These are phyloP conservation scores for Drosophila lowei DNA, from an alignment of 1,140 invertebrate species.

Conservation along the genomic window DNA sequence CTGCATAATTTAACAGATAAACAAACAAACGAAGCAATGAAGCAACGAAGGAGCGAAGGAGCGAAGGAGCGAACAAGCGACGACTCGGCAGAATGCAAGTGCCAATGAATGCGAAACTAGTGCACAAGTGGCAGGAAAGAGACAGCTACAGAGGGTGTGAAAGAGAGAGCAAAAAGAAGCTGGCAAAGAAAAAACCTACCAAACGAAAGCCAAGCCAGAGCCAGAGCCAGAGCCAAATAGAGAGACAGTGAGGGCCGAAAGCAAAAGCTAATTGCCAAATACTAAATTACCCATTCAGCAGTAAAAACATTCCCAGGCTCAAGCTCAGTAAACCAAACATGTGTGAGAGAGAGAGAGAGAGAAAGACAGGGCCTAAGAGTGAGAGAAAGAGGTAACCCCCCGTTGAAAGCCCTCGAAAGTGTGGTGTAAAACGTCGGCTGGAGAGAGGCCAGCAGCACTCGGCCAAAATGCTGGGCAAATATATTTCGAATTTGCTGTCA, in stretches of 20 bases:
- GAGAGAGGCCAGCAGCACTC: slow-evolving; percentile 30
- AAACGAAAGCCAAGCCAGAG: background rate
- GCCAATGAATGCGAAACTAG: slow-evolving; percentile 44
- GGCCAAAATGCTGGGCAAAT: slow-evolving; percentile 62
- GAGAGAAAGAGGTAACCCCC: background rate
- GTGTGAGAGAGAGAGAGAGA: background rate
- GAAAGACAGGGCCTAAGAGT: background rate
- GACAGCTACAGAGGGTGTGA: background rate
- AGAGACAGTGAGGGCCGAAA: slow-evolving; percentile 45
- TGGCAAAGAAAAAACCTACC: slow-evolving; percentile 5
- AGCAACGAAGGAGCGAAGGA: slow-evolving; percentile 14
- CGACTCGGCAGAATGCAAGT: slow-evolving; percentile 53
- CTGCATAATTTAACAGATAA: slow-evolving; percentile 81
- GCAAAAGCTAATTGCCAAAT: slow-evolving; percentile 81
- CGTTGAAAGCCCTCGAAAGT: slow-evolving; percentile 62
- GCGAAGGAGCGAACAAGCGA: slow-evolving; percentile 27
- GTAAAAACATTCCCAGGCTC: slow-evolving; percentile 70
- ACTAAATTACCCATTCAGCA: slow-evolving; percentile 81
- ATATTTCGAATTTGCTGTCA: slow-evolving; percentile 81
- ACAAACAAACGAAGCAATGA: slow-evolving; percentile 51
- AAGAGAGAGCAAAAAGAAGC: slow-evolving; percentile 14
- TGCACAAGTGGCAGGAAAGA: background rate
- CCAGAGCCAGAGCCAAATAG: slow-evolving; percentile 2
- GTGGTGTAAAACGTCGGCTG: slow-evolving; percentile 66
- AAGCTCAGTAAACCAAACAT: slow-evolving; percentile 19